phyloP scores from a whole-genome alignment of 2,113 vertebrate species.

The Hippopotamus amphibius region DNA sequence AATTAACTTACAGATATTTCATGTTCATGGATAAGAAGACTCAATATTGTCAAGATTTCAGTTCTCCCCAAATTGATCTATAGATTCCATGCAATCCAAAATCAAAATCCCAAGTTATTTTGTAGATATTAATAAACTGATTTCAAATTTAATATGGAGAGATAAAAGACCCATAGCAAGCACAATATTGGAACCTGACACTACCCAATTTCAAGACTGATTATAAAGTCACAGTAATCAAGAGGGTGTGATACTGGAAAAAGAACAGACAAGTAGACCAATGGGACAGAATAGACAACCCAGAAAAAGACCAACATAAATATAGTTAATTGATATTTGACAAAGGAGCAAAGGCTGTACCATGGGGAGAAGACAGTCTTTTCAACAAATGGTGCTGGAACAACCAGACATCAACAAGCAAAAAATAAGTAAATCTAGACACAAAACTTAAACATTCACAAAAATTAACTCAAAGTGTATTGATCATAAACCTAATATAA shows the following conservation, averaged over 20 bases:
- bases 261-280: not conserved
- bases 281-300: not conserved
- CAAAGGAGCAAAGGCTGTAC: not conserved
- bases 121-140: not conserved
- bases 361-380: not conserved
- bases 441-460: not conserved
- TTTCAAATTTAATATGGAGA: not conserved
- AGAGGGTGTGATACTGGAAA: not conserved
- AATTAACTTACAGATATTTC: not conserved
- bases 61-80: not conserved
- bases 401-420: not conserved
- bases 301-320: not conserved
- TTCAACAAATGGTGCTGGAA: not conserved
- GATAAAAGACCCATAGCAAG: no score
- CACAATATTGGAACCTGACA: not conserved
- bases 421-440: not conserved
- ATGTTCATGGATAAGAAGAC: not conserved
- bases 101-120: not conserved
- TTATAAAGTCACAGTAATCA: not conserved
- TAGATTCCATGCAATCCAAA: not conserved
- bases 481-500: not conserved
- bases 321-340: not conserved
- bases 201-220: not conserved
- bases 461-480: not conserved
- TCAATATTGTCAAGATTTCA: not conserved